Conservation (phyloP, 2,113 vertebrate genomes). For the Falcunculus frontatus region DNA sequence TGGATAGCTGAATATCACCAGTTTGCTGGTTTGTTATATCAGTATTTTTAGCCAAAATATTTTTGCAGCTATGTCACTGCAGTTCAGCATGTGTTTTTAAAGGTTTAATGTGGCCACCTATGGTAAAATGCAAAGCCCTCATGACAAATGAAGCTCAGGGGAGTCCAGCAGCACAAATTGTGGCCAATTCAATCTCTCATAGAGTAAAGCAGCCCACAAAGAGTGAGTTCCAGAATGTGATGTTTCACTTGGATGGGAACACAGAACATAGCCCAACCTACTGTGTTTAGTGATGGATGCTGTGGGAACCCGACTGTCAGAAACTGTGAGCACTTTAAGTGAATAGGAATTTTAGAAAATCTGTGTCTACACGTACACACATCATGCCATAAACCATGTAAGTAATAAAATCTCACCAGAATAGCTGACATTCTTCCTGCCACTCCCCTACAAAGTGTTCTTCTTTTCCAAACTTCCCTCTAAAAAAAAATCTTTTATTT, state of each 20-base stretch:
- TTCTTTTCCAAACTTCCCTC: slow-evolving; percentile 10
- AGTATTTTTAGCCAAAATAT: neutral
- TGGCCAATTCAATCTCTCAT: neutral
- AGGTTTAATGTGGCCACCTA: neutral
- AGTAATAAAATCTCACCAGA: slow-evolving; percentile 21
- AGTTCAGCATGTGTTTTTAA: neutral
- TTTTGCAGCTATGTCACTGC: neutral
- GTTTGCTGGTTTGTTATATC: neutral
- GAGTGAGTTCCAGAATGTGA: neutral
- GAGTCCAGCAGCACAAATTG: neutral
- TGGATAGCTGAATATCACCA: neutral
- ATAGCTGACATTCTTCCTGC: slow-evolving; percentile 17
- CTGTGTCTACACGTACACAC: neutral
- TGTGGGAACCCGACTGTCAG: neutral
- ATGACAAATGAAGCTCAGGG: neutral
- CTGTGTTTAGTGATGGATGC: neutral
- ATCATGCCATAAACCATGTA: neutral
- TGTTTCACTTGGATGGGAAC: neutral
- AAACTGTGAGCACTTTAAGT: neutral
- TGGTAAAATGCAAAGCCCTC: neutral
- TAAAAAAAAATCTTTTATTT: neutral
- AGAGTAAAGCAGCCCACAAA: neutral
- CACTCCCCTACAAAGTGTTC: neutral
- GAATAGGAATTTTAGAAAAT: neutral
- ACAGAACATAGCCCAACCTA: neutral